A percentile compares a stretch with the other conserved stretches of the same genome.
phyloP scores from a whole-genome alignment of 2,797 vertebrate genomes.

The Helostoma temminkii region DNA sequence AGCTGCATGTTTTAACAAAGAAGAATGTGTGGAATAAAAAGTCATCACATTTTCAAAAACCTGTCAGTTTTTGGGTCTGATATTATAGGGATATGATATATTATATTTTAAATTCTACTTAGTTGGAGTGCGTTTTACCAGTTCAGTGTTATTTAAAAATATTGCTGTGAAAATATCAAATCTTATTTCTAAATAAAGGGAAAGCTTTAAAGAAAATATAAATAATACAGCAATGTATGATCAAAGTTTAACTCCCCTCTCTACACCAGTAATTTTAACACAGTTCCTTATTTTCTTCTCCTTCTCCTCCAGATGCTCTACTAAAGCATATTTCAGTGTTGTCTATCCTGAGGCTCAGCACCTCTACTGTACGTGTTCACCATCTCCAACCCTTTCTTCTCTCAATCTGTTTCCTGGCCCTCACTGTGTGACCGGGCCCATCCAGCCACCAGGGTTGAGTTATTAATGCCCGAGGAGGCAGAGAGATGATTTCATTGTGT shows the following conservation, averaged over 20 bases:
- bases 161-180: background rate
- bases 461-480: constrained; percentile 78
- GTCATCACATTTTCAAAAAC: no score
- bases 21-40: no score
- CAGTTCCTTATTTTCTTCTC: constrained; percentile 22
- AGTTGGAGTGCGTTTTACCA: no score
- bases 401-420: constrained; percentile 63
- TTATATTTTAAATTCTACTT: no score
- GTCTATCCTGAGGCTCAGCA: constrained; percentile 32
- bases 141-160: background rate
- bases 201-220: background rate
- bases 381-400: constrained; percentile 53
- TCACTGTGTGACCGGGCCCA: constrained; percentile 57
- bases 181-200: background rate
- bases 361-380: constrained; percentile 47
- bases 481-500: constrained; percentile 82
- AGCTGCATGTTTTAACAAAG: no score
- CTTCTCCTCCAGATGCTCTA: constrained; percentile 15
- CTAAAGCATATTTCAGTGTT: constrained; percentile 38
- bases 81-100: no score
- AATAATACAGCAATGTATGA: background rate
- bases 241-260: background rate
- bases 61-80: no score
- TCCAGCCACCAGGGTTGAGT: constrained; percentile 75
- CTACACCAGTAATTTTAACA: constrained; percentile 18